A percentile compares a stretch with the other conserved stretches of the same genome.
Evolutionary conservation across 2,797 vertebrate species (phyloP).

Genomic region (Bradypus variegatus): DNA sequence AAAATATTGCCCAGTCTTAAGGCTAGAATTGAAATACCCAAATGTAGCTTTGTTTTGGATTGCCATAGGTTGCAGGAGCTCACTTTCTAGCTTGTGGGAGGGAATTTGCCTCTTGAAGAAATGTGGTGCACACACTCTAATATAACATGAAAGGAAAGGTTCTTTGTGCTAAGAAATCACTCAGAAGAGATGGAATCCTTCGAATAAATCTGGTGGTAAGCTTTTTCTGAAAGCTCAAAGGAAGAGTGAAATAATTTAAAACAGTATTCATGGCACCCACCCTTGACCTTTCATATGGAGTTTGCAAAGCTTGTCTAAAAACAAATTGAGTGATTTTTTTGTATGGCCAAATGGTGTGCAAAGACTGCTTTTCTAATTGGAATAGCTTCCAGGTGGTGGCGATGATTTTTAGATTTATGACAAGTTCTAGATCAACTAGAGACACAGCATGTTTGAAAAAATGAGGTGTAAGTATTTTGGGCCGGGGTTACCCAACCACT

Average conservation of each 20-base stretch:
- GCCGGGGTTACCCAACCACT: neutral
- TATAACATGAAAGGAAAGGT: constrained; percentile 16
- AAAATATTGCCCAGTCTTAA: neutral
- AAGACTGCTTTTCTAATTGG: neutral
- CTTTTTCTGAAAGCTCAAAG: neutral
- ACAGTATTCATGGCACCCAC: neutral
- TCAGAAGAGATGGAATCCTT: constrained; percentile 9
- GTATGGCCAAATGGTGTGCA: neutral
- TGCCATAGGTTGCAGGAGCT: neutral
- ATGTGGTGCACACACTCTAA: neutral
- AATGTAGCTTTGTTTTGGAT: neutral
- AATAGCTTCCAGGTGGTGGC: neutral
- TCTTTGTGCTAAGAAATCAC: constrained; percentile 21
- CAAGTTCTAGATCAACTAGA: neutral
- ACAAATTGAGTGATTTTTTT: neutral
- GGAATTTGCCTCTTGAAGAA: neutral
- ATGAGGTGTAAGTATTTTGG: neutral
- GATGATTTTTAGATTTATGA: constrained; percentile 11
- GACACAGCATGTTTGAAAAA: neutral
- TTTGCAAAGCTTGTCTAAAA: neutral
- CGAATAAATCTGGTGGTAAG: constrained; percentile 32
- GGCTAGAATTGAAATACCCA: neutral
- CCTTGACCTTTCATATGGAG: neutral
- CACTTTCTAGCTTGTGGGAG: neutral
- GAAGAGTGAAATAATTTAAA: neutral